Evolutionary conservation across 2,113 vertebrate genomes (phyloP).

Genomic region (Cynoglossus semilaevis): DNA sequence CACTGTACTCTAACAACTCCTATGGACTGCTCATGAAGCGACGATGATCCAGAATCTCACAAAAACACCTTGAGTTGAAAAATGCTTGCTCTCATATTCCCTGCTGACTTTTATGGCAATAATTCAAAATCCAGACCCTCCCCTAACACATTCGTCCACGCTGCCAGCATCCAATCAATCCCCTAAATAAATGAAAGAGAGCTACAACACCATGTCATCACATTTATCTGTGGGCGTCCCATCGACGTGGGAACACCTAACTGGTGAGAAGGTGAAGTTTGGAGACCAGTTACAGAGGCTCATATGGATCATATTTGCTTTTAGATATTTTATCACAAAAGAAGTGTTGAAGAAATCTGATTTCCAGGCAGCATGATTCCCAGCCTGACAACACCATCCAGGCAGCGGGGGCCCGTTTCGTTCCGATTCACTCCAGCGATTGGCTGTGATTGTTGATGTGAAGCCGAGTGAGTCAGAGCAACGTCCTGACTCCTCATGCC

Average conservation of each 20-base stretch:
- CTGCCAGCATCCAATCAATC: constrained; percentile 72
- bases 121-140: constrained; percentile 69
- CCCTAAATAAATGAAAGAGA: constrained; percentile 69
- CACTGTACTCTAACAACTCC: constrained; percentile 1
- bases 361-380: constrained; percentile 67
- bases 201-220: constrained; percentile 64
- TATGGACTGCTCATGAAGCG: constrained; percentile 22
- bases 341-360: constrained; percentile 53
- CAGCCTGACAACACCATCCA: constrained; percentile 61
- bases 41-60: constrained; percentile 19
- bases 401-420: constrained; percentile 61
- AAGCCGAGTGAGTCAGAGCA: constrained; percentile 69
- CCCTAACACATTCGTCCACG: constrained; percentile 67
- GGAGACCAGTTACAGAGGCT: constrained; percentile 7
- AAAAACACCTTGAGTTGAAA: constrained; percentile 61
- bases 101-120: constrained; percentile 61
- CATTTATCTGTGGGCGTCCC: constrained; percentile 62
- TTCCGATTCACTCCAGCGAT: constrained; percentile 61
- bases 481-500: constrained; percentile 53
- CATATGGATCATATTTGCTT: neutral
- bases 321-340: too few relatives aligned
- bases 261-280: constrained; percentile 41
- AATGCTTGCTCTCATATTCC: constrained; percentile 65
- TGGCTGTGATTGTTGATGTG: constrained; percentile 61
- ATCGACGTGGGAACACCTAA: constrained; percentile 60